Percentiles rank a stretch among this genome's conserved stretches.
Evolutionary conservation across 2,888 invertebrate species (phyloP).

Genomic region (Lepidocyrtoides sp.): DNA sequence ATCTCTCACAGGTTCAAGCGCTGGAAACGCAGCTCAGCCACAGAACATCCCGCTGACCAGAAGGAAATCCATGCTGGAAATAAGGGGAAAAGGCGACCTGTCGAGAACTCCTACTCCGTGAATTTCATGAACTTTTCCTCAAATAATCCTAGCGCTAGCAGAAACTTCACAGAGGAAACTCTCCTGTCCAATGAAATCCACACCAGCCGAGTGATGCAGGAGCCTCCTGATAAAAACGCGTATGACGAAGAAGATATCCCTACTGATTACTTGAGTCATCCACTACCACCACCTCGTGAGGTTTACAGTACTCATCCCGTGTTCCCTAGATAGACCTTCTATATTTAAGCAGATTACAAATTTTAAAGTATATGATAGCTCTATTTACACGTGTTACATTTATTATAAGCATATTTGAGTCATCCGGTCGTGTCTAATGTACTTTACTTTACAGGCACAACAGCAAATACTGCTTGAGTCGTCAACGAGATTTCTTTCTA

Average conservation of each 20-base stretch:
- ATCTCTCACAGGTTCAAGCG: constrained; percentile 93
- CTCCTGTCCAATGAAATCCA: constrained; percentile 85
- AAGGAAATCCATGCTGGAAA: constrained; percentile 77
- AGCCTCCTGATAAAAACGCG: constrained; percentile 75
- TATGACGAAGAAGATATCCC: constrained; percentile 84
- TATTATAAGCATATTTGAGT: background rate
- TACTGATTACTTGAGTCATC: constrained; percentile 84
- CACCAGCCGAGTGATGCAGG: constrained; percentile 79
- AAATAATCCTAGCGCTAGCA: constrained; percentile 81
- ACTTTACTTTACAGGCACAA: background rate
- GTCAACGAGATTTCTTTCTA: background rate
- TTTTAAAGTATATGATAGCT: background rate
- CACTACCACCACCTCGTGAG: constrained; percentile 84
- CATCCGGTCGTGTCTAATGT: constrained; percentile 23
- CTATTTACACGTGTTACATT: no score
- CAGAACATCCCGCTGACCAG: constrained; percentile 75
- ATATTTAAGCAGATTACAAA: background rate
- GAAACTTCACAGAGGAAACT: constrained; percentile 85
- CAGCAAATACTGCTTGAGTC: background rate
- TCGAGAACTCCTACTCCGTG: constrained; percentile 85
- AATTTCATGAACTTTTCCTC: constrained; percentile 85
- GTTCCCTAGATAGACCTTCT: constrained; percentile 84
- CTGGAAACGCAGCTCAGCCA: constrained; percentile 82
- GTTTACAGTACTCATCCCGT: constrained; percentile 85
- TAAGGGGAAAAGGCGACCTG: constrained; percentile 83